Evolutionary conservation across 2,113 vertebrate genomes (phyloP).

Genomic region (Mustela lutreola): DNA sequence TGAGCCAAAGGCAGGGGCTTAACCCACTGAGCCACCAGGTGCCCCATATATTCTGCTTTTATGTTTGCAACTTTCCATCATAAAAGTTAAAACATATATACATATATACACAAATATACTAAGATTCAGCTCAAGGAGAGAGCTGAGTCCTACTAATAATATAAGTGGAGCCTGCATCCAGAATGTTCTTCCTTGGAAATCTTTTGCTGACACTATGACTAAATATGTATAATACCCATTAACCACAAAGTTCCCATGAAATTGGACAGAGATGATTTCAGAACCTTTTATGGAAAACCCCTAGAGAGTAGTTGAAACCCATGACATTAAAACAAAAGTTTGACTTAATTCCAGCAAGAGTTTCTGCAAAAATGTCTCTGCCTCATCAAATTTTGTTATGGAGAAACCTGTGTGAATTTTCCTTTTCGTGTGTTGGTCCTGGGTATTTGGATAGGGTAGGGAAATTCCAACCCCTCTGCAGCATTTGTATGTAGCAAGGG

Average conservation of each 20-base stretch:
- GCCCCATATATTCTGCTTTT: background rate
- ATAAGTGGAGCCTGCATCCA: background rate
- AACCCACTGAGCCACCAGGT: no score
- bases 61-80: constrained; percentile 35
- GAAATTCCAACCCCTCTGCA: background rate
- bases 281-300: background rate
- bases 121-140: background rate
- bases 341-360: background rate
- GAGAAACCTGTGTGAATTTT: background rate
- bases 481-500: background rate
- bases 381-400: background rate
- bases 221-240: constrained; percentile 4
- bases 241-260: constrained; percentile 16
- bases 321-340: background rate
- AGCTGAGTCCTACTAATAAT: background rate
- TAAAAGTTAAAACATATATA: constrained; percentile 22
- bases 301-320: background rate
- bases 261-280: background rate
- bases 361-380: constrained; percentile 7
- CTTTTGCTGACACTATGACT: background rate
- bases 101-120: background rate
- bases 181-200: constrained; percentile 25
- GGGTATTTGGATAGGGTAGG: background rate
- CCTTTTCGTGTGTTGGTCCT: background rate
- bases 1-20: no score